phyloP scores from a whole-genome alignment of 2,888 invertebrate genomes.

The Belgica antarctica region DNA sequence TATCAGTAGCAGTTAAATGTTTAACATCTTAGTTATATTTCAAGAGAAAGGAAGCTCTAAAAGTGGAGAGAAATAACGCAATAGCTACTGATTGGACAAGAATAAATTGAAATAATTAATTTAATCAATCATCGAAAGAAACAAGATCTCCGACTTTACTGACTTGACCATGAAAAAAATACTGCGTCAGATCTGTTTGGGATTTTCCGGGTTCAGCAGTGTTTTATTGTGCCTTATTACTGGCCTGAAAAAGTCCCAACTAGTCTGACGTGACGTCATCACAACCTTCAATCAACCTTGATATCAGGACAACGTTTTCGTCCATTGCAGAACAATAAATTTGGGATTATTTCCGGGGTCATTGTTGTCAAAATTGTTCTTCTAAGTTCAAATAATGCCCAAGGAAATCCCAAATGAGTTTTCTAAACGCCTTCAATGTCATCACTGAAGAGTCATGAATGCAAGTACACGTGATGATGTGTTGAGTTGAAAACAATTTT shows the following conservation, averaged over 20 bases:
- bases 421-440: background rate
- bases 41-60: background rate
- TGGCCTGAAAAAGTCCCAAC: slow-evolving; percentile 44
- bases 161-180: background rate
- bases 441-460: background rate
- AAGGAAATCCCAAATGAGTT: slow-evolving; percentile 40
- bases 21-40: background rate
- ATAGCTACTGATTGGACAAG: slow-evolving; percentile 8
- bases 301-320: background rate
- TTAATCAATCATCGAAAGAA: background rate
- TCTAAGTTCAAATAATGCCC: slow-evolving; percentile 32
- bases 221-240: slow-evolving; percentile 28
- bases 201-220: slow-evolving; percentile 44
- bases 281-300: background rate
- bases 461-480: no score
- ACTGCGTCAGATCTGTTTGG: slow-evolving; percentile 21
- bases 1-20: slow-evolving; percentile 10
- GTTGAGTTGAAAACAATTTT: no score
- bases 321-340: slow-evolving; percentile 7
- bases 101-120: slow-evolving; percentile 23
- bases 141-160: background rate
- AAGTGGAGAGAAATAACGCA: slow-evolving; percentile 2
- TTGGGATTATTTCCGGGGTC: slow-evolving; percentile 38
- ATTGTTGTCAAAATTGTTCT: slow-evolving; percentile 19
- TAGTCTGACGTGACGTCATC: background rate